These are phyloP conservation scores for Columba guinea DNA, from an alignment of 2,797 vertebrate species.

Conservation along the genomic window DNA sequence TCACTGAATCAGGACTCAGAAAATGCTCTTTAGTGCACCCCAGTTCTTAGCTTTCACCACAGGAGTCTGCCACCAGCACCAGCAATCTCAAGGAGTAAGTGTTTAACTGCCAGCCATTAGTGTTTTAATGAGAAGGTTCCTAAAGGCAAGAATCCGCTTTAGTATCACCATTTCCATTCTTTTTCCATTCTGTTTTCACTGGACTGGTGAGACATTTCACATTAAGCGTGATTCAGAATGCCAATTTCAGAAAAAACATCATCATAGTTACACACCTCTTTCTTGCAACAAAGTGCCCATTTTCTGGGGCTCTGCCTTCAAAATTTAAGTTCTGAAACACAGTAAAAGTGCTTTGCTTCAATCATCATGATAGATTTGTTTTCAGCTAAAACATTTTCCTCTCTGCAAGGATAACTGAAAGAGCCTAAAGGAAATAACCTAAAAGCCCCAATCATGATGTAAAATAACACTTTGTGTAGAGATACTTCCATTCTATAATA, in stretches of 20 bases:
- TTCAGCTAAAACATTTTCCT: background rate
- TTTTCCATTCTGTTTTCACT: background rate
- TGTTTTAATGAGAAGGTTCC: background rate
- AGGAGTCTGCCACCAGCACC: background rate
- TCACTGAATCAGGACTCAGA: background rate
- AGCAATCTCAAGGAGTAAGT: background rate
- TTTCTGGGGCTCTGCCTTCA: background rate
- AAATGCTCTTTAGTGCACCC: background rate
- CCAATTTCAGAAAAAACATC: background rate
- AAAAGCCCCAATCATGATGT: accelerated
- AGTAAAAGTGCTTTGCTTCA: background rate
- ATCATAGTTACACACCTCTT: background rate
- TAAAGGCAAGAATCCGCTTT: background rate
- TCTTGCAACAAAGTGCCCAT: background rate
- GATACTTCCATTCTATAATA: background rate
- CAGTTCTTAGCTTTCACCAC: background rate
- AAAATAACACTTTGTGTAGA: background rate
- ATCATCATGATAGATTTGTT: accelerated
- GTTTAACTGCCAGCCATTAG: background rate
- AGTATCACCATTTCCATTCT: background rate
- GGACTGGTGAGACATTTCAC: background rate
- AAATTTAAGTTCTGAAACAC: background rate
- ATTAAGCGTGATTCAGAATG: background rate
- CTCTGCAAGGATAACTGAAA: background rate
- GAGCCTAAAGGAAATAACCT: background rate